Base-by-base conservation (phyloP, 2,888 invertebrate genomes). In the Zygogramma bicolorata region DNA sequence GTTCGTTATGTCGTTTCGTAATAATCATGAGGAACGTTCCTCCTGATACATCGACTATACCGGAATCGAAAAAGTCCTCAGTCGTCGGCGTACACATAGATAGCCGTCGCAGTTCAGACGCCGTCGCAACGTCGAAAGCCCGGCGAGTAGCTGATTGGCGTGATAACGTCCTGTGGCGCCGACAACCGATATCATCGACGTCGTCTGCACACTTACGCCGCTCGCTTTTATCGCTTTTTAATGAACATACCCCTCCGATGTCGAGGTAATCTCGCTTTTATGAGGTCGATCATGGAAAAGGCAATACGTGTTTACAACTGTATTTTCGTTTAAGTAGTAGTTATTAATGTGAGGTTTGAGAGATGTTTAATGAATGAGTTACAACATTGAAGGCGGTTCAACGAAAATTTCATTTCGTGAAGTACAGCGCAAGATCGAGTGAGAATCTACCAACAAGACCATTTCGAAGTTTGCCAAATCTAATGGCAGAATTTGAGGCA, bases 151-250 rank as follows among this genome's bases (percentile, higher is more conserved):
- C 75, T 77, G 82, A 83, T 83, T 80, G 81, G 77, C 76, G 78
- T 77, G 83, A 83, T 83, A 83, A 78, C 80, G 81, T 81, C 81
- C 78, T 77, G 80, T 80, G 82, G 81, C 83, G 83, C 81, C 82
- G 73, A 79, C 79, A 79, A 75, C 77, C 80, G 82, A 83, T 83
- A 82, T 76, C 79, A 81, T 83, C 83, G 81, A 80, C 81, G 81
- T 80, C 80, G 80, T 79, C 76, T 74, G 69, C 78, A 73, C 74
- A 68, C 71, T 38, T 69, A 74, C 78, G 68, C 74, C 74, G 77
- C 78, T 79, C 76, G 72, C 78, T 81, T 84, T 85, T 84, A 85
- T 82, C 81, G 79, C 80, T 80, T 83, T 85, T 84, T 85, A 84
- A 85, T 85, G 85, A 84, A 84, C 82, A 80, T 80, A 74, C 73